Percentiles rank a stretch among this genome's conserved stretches.
These are phyloP conservation scores for Myrmecophaga tridactyla DNA, from an alignment of 2,113 vertebrate species.

Conservation along the genomic window DNA sequence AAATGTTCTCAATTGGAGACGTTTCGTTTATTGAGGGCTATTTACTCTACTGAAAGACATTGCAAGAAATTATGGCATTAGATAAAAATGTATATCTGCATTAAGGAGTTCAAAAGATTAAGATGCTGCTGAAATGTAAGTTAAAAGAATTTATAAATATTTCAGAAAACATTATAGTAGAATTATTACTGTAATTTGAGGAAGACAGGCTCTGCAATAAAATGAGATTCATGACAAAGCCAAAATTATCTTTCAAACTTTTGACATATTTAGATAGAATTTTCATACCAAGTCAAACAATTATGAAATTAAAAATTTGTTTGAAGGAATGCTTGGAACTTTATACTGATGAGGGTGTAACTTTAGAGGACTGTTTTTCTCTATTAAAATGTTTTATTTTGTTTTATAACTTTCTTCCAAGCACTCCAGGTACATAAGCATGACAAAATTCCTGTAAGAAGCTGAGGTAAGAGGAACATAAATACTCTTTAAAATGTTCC, in stretches of 20 bases:
- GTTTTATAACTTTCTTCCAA: constrained; percentile 20
- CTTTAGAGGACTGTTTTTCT: constrained; percentile 5
- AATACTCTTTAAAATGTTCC: not conserved
- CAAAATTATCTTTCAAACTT: constrained; percentile 67
- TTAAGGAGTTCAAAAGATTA: constrained; percentile 65
- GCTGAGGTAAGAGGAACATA: not conserved
- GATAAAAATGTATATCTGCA: constrained; percentile 45
- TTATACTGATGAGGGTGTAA: constrained; percentile 39
- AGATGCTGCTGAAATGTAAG: constrained; percentile 39
- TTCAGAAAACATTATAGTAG: constrained; percentile 56
- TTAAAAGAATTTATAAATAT: constrained; percentile 70
- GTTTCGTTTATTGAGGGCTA: constrained; percentile 57
- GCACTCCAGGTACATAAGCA: not conserved
- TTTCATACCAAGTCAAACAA: constrained; percentile 61
- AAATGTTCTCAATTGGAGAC: constrained; percentile 46
- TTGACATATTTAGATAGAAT: constrained; percentile 63
- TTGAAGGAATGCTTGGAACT: constrained; percentile 48
- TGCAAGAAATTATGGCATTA: constrained; percentile 45
- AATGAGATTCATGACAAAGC: constrained; percentile 64
- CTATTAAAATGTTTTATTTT: constrained; percentile 44
- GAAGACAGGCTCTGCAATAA: constrained; percentile 58
- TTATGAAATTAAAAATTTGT: constrained; percentile 60
- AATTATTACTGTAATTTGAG: constrained; percentile 60
- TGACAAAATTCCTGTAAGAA: not conserved
- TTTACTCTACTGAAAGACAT: constrained; percentile 44